Evolutionary conservation across 2,888 invertebrate genomes (phyloP), one percentile per base, ranked within the genome.

Genomic region (Limnephilus lunatus): DNA sequence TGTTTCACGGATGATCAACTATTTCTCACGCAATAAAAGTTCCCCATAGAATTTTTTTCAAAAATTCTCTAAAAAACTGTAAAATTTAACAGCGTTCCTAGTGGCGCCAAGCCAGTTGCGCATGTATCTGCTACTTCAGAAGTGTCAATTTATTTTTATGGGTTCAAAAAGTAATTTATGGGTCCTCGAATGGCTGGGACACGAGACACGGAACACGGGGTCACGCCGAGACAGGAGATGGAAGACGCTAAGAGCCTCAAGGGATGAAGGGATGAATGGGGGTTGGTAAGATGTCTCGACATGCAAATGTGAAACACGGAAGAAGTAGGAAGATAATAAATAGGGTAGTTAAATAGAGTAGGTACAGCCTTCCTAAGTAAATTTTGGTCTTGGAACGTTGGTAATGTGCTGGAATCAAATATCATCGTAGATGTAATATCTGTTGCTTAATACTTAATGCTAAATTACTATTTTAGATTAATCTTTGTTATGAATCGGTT

Each of bases 141-240:
- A 90, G 90, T 90, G 85, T 80, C 85, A 85, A 85, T 85, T 85
- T 85, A 85, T 68, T 85, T 90, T 39, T 90, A 90, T 35, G 85
- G 85, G 39, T 90, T 90, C 85, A 83, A 44, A 85, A 53, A 48
- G 53, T 90, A 68, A 90, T 90, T 90, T 90, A 90, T 90, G 90
- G 85, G 11, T n/a, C 85, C 90, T 90, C 25, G 53, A 85, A 85
- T 25, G 25, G 25, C 25, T 1, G 68, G 68, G 68, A 68, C 68
- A 68, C 68, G 68, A 68, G 68, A 68, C 68, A 68, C n/a, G 68
- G 39, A 85, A 85, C 90, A 90, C 39, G 68, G 90, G 90, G 90
- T 90, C 85, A 80, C 31, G 90, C 53, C 68, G 68, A n/a, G 68
- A 53, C 68, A 7, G 68, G 25, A 68, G 25, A n/a, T 25, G 68